phyloP scores from a whole-genome alignment of 2,113 vertebrate species.

The Monopterus albus region DNA sequence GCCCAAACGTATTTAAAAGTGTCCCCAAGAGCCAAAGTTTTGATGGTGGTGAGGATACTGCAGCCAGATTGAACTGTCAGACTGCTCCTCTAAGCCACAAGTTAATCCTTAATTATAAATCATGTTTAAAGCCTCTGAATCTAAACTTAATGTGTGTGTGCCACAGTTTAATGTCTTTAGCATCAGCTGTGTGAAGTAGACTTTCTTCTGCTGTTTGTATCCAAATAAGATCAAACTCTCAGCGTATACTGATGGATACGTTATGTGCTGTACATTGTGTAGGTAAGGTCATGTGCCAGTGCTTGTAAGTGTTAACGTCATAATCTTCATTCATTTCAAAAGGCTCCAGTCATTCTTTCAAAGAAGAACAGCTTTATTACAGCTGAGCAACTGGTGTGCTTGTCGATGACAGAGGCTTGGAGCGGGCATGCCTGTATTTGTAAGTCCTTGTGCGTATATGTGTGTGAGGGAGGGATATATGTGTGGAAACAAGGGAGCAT shows the following conservation, averaged over 20 bases:
- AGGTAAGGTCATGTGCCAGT: slow-evolving; percentile 10
- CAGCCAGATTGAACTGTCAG: slow-evolving; percentile 23
- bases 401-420: slow-evolving; percentile 26
- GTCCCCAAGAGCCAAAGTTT: slow-evolving; percentile 3
- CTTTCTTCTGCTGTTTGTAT: not conserved
- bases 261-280: not conserved
- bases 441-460: not conserved
- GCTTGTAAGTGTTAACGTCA: not conserved
- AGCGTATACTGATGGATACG: not conserved
- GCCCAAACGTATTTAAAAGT: slow-evolving; percentile 1
- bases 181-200: slow-evolving; percentile 4
- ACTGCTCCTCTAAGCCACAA: slow-evolving; percentile 19
- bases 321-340: slow-evolving; percentile 51
- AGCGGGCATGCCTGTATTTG: slow-evolving; percentile 15
- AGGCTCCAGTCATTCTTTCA: slow-evolving; percentile 30
- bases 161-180: no score
- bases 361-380: slow-evolving; percentile 28
- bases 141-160: not conserved
- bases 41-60: not conserved
- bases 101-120: slow-evolving; percentile 36
- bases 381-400: not conserved
- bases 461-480: slow-evolving; percentile 3
- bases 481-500: slow-evolving; percentile 32
- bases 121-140: slow-evolving; percentile 11
- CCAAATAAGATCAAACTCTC: not conserved